Evolutionary conservation across 2,797 vertebrate genomes (phyloP), one percentile per base, ranked within the genome.

Genomic region (Simalia tracyae): DNA sequence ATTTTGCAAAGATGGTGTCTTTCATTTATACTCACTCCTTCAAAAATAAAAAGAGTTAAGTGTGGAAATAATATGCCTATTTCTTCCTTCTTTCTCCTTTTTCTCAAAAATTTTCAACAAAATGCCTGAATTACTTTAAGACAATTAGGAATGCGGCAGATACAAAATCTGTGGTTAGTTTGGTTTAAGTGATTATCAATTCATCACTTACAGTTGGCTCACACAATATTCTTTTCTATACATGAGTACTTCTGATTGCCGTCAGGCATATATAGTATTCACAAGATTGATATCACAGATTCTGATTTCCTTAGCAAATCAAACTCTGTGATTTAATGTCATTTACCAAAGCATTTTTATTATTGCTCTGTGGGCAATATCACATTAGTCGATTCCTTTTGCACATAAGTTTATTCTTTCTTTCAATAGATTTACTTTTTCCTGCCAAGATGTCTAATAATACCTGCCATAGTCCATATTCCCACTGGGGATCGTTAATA

Each of bases 1-100:
- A 87, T n/a, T 93, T 88, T 3, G 14, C 59, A 92, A 92, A 90
- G 66, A 93, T 91, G 87, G 24, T 68, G 56, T 86, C 64, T 95
- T 95, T 92, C 86, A 91, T 86, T 66, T 72, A 88, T 93, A 9
- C 36, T 89, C n/a, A 87, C 31, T 42, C 59, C 26, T 76, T 89
- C 56, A 81, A 59, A 72, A 57, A 59, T 81, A 84, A 88, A 72
- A 89, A 88, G 86, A 89, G 76, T 11, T n/a, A 84, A 64, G 42
- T 91, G 64, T 17, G 90, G 76, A 31, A 90, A 10, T 64, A 50
- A 86, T 86, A 31, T 91, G 31, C 91, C 26, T 28, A 91, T 92
- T 88, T 85, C 6, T 3, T 56, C 28, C 90, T 68, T 91, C 14
- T 92, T n/a, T 94, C 9, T n/a, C 91, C 88, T 93, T 36, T 64